Conservation (phyloP, 2,113 vertebrate genomes). For the Megalops atlanticus region DNA sequence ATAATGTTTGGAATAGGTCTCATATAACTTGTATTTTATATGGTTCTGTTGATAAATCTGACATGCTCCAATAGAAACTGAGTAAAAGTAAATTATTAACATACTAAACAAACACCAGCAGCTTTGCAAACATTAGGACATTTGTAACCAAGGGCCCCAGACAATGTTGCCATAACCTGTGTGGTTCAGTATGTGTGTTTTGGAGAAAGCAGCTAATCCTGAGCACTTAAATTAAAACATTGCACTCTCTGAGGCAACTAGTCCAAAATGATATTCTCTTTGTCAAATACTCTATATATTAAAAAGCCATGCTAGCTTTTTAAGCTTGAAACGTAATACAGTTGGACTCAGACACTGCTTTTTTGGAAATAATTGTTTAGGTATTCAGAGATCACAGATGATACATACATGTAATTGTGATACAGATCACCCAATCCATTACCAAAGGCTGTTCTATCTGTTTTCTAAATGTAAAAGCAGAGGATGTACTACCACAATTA, state of each 20-base stretch:
- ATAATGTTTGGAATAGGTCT: background rate
- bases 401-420: slow-evolving; percentile 43
- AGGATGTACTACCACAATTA: slow-evolving; percentile 26
- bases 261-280: background rate
- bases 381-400: slow-evolving; percentile 43
- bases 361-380: background rate
- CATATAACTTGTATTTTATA: background rate
- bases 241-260: background rate
- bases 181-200: background rate
- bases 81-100: slow-evolving; percentile 29
- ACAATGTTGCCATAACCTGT: background rate
- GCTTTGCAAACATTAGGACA: slow-evolving; percentile 14
- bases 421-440: slow-evolving; percentile 51
- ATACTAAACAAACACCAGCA: slow-evolving; percentile 9
- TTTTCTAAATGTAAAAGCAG: no score
- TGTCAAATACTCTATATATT: background rate
- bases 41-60: background rate
- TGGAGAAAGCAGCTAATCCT: slow-evolving; percentile 1
- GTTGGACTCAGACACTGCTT: background rate
- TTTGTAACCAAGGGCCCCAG: slow-evolving; percentile 25
- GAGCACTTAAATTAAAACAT: background rate
- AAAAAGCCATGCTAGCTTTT: background rate
- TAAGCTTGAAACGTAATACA: background rate
- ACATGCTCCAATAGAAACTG: background rate
- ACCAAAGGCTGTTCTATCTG: slow-evolving; percentile 42